A percentile compares a stretch with the other conserved stretches of the same genome.
Conservation (phyloP, 2,113 vertebrate genomes). For the Phaethornis superciliosus region DNA sequence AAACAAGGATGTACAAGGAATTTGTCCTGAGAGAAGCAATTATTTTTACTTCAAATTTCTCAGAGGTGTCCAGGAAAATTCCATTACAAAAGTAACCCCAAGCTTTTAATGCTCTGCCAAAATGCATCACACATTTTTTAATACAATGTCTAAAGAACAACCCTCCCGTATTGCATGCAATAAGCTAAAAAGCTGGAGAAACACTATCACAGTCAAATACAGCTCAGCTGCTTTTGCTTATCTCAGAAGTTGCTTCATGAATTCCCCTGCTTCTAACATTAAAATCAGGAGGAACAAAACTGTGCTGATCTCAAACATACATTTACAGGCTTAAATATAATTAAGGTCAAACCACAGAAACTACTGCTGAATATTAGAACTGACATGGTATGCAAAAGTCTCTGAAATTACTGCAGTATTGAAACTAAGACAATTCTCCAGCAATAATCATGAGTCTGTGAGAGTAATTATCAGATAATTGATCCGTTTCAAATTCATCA, state of each 20-base stretch:
- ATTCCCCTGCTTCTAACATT: conserved; percentile 23
- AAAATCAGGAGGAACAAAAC: conserved; percentile 12
- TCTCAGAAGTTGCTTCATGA: not conserved
- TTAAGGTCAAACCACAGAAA: conserved; percentile 17
- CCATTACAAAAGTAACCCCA: not conserved
- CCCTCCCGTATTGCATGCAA: not conserved
- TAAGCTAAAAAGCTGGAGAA: conserved; percentile 37
- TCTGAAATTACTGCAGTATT: not conserved
- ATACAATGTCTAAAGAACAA: not conserved
- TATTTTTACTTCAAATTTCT: not conserved
- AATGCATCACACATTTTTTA: not conserved
- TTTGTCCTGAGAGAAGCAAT: not conserved
- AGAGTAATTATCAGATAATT: conserved; percentile 63
- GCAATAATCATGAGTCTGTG: conserved; percentile 16
- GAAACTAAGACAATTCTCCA: conserved; percentile 21
- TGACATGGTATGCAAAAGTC: not conserved
- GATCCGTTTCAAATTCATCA: conserved; percentile 68
- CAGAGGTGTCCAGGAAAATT: not conserved
- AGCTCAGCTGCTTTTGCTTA: conserved; percentile 5
- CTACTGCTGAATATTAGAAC: not conserved
- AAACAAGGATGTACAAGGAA: not conserved
- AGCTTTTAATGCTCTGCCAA: not conserved
- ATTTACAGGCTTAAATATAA: not conserved
- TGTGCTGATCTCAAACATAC: not conserved
- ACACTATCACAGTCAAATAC: not conserved